Evolutionary conservation across 2,797 vertebrate species (phyloP).

Genomic region (Saxicola maurus): DNA sequence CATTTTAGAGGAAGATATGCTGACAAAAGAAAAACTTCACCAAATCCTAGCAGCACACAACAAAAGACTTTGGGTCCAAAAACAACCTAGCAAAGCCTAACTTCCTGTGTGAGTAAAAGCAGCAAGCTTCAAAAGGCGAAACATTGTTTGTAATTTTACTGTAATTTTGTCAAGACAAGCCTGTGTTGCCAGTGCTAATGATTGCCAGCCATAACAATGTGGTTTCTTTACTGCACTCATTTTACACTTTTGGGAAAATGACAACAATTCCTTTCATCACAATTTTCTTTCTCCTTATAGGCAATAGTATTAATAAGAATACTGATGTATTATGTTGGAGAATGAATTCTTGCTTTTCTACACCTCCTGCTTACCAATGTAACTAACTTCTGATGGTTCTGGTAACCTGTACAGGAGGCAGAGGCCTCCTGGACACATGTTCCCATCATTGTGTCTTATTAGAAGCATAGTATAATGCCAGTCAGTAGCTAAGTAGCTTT

Average conservation of each 20-base stretch:
- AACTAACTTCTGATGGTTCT: not conserved
- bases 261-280: not conserved
- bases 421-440: not conserved
- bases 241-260: not conserved
- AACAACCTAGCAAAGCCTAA: not conserved
- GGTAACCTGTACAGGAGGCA: not conserved
- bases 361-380: not conserved
- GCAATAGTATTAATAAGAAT: not conserved
- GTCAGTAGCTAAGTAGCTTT: not conserved
- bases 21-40: not conserved
- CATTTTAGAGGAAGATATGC: not conserved
- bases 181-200: not conserved
- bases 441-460: not conserved
- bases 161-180: not conserved
- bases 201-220: not conserved
- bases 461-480: not conserved
- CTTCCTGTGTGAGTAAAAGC: not conserved
- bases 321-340: not conserved
- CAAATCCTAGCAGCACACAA: not conserved
- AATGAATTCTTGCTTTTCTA: not conserved
- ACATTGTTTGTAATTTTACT: not conserved
- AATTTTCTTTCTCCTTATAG: not conserved
- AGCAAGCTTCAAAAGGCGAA: not conserved
- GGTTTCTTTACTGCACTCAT: not conserved
- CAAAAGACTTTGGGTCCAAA: not conserved